Conservation (phyloP, 2,797 vertebrate genomes). For the Danio kyathit region DNA sequence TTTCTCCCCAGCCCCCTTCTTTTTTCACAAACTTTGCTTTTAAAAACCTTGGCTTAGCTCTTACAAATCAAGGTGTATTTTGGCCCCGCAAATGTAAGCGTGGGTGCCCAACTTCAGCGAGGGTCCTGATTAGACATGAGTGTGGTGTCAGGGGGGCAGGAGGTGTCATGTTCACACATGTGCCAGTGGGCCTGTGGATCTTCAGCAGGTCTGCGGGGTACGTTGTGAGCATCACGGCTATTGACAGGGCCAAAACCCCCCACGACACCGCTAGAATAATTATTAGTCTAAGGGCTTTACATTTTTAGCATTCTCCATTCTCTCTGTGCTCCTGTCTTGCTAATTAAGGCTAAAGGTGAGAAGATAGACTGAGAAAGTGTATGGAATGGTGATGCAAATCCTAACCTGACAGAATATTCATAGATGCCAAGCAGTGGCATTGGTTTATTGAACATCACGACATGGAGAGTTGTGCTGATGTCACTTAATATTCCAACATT, state of each 20-base stretch:
- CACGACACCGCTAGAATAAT: constrained; percentile 56
- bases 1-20: too few species aligned
- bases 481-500: too few species aligned
- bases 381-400: constrained; percentile 38
- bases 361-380: constrained; percentile 47
- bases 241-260: constrained; percentile 66
- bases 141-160: constrained; percentile 65
- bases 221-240: constrained; percentile 64
- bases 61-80: not conserved
- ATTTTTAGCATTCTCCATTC: constrained; percentile 57
- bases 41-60: not conserved
- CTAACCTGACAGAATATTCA: constrained; percentile 39
- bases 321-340: constrained; percentile 56
- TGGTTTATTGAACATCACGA: not conserved
- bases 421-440: constrained; percentile 4
- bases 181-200: constrained; percentile 43
- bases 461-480: too few species aligned
- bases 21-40: not conserved
- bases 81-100: not conserved
- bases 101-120: constrained; percentile 33
- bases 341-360: constrained; percentile 72
- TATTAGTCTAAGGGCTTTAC: constrained; percentile 60
- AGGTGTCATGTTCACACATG: constrained; percentile 66
- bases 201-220: constrained; percentile 56
- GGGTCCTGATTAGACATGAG: constrained; percentile 47